A percentile compares a stretch with the other conserved stretches of the same genome.
These are phyloP conservation scores for Saccopteryx leptura DNA, from an alignment of 2,113 vertebrate genomes.

Conservation along the genomic window DNA sequence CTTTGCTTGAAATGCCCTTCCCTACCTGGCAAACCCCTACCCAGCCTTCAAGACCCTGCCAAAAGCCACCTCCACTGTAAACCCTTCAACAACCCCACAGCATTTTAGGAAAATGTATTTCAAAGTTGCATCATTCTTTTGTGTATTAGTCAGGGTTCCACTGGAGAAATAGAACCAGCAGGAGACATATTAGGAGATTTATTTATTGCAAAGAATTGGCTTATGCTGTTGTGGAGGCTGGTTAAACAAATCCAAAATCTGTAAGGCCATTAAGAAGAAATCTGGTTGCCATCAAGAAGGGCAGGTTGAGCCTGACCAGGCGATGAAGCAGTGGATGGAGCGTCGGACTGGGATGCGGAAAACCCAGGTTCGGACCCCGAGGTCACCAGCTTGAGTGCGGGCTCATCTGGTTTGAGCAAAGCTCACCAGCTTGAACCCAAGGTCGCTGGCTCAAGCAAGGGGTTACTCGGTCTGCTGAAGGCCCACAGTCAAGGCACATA, in stretches of 20 bases:
- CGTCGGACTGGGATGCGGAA: too few species aligned
- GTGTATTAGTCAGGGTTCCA: not conserved
- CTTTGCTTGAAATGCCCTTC: not conserved
- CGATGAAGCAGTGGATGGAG: too few species aligned
- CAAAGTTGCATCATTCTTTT: slow-evolving; percentile 10
- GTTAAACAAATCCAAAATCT: not conserved
- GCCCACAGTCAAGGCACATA: too few species aligned
- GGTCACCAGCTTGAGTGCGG: too few species aligned
- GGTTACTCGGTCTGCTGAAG: too few species aligned
- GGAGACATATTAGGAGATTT: not conserved
- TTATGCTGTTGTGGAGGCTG: not conserved
- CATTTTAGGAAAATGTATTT: not conserved
- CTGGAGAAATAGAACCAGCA: slow-evolving; percentile 16
- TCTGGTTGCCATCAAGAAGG: not conserved
- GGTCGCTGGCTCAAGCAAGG: too few species aligned
- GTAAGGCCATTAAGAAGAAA: too few species aligned
- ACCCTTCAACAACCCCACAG: not conserved
- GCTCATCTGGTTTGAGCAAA: too few species aligned
- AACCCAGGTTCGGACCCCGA: too few species aligned
- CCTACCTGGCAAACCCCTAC: not conserved
- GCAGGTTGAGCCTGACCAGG: too few species aligned
- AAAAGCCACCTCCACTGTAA: not conserved
- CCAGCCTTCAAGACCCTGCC: not conserved
- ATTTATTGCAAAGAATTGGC: slow-evolving; percentile 31
- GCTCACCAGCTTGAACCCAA: too few species aligned